phyloP scores from a whole-genome alignment of 2,888 invertebrate species.

The Lampropteryx suffumata region DNA sequence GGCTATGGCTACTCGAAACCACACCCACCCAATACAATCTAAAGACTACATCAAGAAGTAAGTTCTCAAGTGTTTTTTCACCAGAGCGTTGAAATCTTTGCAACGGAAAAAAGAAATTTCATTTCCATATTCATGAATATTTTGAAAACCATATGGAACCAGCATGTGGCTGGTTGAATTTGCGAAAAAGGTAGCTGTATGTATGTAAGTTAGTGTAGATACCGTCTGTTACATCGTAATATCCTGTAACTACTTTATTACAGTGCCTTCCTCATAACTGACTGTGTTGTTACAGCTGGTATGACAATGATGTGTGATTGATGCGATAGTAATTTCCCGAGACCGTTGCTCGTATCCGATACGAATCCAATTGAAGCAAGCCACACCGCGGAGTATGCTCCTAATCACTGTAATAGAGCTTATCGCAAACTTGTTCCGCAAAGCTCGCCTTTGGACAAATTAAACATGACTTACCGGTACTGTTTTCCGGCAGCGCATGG shows the following conservation, averaged over 20 bases:
- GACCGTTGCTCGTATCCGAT: conserved; percentile 80
- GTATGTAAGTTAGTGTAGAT: too few relatives aligned
- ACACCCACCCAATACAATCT: conserved; percentile 1
- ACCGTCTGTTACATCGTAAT: conserved; percentile 1
- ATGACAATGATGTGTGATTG: conserved; percentile 76
- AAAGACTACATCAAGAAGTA: neutral
- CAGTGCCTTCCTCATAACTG: conserved; percentile 41
- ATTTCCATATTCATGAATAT: too few relatives aligned
- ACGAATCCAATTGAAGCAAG: conserved; percentile 58
- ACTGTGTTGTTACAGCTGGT: conserved; percentile 55
- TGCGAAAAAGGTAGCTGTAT: too few relatives aligned
- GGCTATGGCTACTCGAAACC: conserved; percentile 31
- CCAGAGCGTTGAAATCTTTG: conserved; percentile 22
- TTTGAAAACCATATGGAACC: too few relatives aligned
- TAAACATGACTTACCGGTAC: conserved; percentile 63
- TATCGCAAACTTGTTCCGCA: conserved; percentile 56
- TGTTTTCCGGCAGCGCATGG: conserved; percentile 60
- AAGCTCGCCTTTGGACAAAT: conserved; percentile 51
- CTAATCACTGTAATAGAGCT: conserved; percentile 66
- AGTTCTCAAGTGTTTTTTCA: too few relatives aligned
- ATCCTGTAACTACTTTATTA: conserved; percentile 36
- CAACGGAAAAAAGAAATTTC: conserved; percentile 2
- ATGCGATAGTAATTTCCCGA: conserved; percentile 72
- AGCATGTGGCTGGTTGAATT: too few relatives aligned
- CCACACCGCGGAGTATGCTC: conserved; percentile 49